phyloP scores from a whole-genome alignment of 2,797 vertebrate species.

The Ctenosaura bakeri region DNA sequence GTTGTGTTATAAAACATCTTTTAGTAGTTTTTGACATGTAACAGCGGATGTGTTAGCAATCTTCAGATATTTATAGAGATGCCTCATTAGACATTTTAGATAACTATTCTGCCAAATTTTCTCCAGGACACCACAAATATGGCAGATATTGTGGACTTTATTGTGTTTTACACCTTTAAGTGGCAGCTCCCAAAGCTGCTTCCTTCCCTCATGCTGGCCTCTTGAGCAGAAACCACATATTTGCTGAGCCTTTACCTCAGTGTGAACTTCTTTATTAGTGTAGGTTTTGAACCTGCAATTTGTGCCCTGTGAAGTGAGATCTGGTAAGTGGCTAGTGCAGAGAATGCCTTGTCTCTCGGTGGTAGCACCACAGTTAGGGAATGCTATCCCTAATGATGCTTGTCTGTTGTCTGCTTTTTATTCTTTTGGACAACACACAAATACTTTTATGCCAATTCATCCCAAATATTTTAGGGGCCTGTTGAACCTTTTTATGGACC shows the following conservation, averaged over 20 bases:
- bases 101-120: background rate
- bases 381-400: background rate
- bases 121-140: background rate
- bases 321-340: background rate
- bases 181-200: background rate
- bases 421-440: background rate
- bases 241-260: background rate
- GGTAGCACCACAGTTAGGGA: background rate
- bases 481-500: background rate
- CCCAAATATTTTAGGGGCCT: background rate
- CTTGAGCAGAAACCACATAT: background rate
- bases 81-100: background rate
- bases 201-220: background rate
- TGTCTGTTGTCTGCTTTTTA: background rate
- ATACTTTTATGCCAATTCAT: background rate
- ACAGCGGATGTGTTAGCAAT: background rate
- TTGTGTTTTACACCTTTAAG: background rate
- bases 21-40: background rate
- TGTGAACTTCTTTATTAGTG: background rate
- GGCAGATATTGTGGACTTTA: background rate
- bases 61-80: background rate
- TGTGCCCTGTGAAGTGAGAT: background rate
- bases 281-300: background rate
- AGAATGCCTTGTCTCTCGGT: background rate
- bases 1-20: background rate